phyloP scores from a whole-genome alignment of 2,797 vertebrate species.

The Sitta carolinensis region DNA sequence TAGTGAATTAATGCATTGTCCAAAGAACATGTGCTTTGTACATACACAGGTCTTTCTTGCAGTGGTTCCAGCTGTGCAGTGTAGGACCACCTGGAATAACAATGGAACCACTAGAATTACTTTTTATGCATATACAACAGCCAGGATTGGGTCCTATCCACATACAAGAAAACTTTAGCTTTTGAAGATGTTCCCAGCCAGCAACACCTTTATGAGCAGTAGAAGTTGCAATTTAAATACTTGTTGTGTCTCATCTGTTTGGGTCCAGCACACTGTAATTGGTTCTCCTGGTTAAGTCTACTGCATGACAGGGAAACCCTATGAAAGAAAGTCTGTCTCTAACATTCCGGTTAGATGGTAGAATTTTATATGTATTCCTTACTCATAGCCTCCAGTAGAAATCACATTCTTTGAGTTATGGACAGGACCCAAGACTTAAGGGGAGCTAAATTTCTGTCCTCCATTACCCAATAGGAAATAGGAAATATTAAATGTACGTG shows the following conservation, averaged over 20 bases:
- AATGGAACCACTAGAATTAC: background rate
- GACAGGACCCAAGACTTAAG: background rate
- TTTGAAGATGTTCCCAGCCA: background rate
- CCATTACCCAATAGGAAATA: constrained; percentile 22
- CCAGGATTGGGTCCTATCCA: background rate
- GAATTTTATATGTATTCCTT: background rate
- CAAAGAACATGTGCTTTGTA: background rate
- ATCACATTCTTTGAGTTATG: constrained; percentile 50
- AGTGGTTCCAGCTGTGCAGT: background rate
- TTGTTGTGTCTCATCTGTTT: background rate
- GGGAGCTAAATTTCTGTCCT: constrained; percentile 51
- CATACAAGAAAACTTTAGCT: background rate
- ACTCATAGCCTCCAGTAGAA: constrained; percentile 15
- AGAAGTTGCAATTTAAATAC: background rate
- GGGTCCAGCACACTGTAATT: background rate
- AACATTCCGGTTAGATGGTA: constrained; percentile 24
- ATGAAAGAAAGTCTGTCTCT: constrained; percentile 10
- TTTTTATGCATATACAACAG: background rate
- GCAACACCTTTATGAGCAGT: background rate
- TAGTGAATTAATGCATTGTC: constrained; percentile 7
- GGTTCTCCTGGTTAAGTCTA: constrained; percentile 18
- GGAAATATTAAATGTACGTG: background rate
- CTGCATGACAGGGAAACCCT: constrained; percentile 14
- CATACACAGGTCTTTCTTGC: background rate
- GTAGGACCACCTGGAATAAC: constrained; percentile 41